Percentiles rank a stretch among this genome's conserved stretches.
phyloP scores from a whole-genome alignment of 2,888 invertebrate genomes.

The Eupeodes latifasciatus region DNA sequence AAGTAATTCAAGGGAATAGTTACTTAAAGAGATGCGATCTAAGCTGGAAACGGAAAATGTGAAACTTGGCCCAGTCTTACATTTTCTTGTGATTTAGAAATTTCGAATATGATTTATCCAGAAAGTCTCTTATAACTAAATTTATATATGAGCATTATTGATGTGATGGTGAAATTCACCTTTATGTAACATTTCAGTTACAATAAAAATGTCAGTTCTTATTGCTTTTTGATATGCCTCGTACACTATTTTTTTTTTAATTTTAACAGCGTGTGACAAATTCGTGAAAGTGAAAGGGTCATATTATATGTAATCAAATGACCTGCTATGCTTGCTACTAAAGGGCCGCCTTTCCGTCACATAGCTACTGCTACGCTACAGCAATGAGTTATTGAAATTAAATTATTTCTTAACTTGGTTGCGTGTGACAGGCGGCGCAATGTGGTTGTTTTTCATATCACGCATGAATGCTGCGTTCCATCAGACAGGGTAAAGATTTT shows the following conservation, averaged over 20 bases:
- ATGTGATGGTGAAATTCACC: constrained; percentile 9
- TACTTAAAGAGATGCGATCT: no score
- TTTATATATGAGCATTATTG: no score
- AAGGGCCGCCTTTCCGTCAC: neutral
- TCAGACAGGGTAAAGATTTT: constrained; percentile 5
- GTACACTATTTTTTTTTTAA: neutral
- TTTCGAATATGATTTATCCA: no score
- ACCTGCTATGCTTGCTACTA: constrained; percentile 26
- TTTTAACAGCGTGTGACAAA: constrained; percentile 18
- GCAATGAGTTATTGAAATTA: constrained; percentile 65
- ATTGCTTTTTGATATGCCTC: neutral
- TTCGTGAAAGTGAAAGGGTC: constrained; percentile 47
- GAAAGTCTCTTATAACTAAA: no score
- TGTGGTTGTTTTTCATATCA: constrained; percentile 28
- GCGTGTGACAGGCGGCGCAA: constrained; percentile 26
- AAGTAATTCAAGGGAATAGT: no score
- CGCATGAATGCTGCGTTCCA: neutral
- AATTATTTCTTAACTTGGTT: constrained; percentile 59
- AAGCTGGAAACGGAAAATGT: no score
- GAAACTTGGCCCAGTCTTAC: no score
- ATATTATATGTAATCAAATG: constrained; percentile 16
- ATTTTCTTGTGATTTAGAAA: no score
- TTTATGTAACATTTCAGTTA: neutral
- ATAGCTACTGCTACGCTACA: constrained; percentile 33
- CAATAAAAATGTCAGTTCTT: constrained; percentile 5